Percentiles rank a stretch among this genome's conserved stretches.
These are phyloP conservation scores for Heteromormyrus szaboi DNA, from an alignment of 2,797 vertebrate genomes.

Conservation along the genomic window DNA sequence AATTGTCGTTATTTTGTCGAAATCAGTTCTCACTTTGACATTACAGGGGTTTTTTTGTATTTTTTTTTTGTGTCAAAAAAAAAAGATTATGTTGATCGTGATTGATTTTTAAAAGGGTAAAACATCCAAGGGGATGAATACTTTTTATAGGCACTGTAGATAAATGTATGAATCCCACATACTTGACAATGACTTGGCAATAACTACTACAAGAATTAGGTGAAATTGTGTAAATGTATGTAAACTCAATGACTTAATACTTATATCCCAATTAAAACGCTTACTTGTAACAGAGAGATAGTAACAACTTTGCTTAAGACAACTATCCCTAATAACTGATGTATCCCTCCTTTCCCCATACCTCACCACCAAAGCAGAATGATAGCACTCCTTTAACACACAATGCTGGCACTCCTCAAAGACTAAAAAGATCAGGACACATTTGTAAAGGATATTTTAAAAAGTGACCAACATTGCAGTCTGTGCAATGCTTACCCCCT, in stretches of 20 bases:
- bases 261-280: not conserved
- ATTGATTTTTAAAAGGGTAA: no score
- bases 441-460: not conserved
- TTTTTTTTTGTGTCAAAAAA: no score
- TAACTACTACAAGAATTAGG: not conserved
- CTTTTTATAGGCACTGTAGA: not conserved
- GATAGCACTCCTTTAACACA: not conserved
- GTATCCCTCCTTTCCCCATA: not conserved
- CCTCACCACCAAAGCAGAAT: not conserved
- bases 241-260: not conserved
- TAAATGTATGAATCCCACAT: not conserved
- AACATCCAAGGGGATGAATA: no score
- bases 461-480: not conserved
- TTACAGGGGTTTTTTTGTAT: no score
- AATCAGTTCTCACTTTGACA: no score
- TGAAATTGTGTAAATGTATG: not conserved
- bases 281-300: not conserved
- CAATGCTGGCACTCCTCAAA: not conserved
- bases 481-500: not conserved
- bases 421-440: not conserved
- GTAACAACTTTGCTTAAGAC: not conserved
- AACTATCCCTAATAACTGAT: not conserved
- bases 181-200: not conserved
- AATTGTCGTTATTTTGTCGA: no score
- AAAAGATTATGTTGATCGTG: no score